phyloP scores from a whole-genome alignment of 2,797 vertebrate genomes.

The Chiloscyllium punctatum region DNA sequence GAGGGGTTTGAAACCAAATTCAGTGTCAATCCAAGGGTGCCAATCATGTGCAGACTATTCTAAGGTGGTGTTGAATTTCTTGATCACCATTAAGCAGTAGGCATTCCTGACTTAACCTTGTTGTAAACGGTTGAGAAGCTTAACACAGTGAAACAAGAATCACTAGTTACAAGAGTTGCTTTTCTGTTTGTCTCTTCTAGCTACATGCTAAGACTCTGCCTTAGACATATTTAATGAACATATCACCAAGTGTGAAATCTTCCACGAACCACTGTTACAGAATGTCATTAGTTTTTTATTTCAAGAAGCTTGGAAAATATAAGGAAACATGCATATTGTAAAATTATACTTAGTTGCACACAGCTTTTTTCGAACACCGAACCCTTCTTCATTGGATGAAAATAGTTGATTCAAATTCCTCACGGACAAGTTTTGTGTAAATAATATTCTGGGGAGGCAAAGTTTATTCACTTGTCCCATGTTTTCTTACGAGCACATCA shows the following conservation, averaged over 20 bases:
- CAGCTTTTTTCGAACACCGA: background rate
- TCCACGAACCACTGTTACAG: background rate
- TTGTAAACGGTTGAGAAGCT: background rate
- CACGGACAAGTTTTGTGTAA: background rate
- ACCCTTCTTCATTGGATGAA: background rate
- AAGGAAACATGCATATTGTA: background rate
- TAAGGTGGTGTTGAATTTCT: background rate
- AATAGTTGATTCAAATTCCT: background rate
- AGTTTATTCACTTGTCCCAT: background rate
- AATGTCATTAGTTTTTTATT: background rate
- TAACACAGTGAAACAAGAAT: background rate
- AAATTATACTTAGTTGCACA: background rate
- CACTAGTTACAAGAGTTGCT: background rate
- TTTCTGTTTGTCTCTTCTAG: background rate
- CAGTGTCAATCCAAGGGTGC: background rate
- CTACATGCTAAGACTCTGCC: background rate
- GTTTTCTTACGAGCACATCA: background rate
- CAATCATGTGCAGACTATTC: background rate
- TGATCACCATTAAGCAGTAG: background rate
- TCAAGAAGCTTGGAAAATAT: background rate
- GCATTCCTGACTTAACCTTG: background rate
- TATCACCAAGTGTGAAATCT: too few relatives aligned
- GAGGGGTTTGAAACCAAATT: background rate
- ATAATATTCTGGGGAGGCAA: background rate
- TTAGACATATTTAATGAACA: too few relatives aligned